These are phyloP conservation scores for Clarias magur DNA, from an alignment of 2,113 vertebrate species.

Conservation along the genomic window DNA sequence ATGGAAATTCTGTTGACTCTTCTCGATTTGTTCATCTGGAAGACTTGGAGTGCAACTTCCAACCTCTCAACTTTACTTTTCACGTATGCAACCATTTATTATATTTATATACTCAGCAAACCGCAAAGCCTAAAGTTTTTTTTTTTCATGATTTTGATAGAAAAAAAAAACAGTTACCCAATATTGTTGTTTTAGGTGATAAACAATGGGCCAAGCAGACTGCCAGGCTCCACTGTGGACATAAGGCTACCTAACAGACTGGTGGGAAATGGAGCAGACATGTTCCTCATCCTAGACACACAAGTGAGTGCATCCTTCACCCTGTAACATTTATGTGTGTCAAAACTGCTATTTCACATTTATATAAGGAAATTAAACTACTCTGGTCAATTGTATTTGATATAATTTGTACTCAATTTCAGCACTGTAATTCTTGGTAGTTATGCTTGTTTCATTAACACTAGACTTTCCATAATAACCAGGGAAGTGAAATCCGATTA, in stretches of 20 bases:
- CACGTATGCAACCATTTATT: constrained; percentile 76
- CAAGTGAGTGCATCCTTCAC: constrained; percentile 77
- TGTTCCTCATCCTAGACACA: constrained; percentile 87
- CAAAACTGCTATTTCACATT: not conserved
- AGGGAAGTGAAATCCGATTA: not conserved
- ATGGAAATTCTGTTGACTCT: constrained; percentile 86
- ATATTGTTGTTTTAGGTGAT: constrained; percentile 79
- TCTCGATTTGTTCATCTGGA: constrained; percentile 85
- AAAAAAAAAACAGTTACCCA: not conserved
- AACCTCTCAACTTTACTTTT: constrained; percentile 91
- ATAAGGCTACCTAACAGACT: constrained; percentile 91
- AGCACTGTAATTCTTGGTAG: not conserved
- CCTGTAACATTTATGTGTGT: not conserved
- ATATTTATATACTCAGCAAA: not conserved
- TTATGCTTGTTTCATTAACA: not conserved
- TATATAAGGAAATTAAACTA: not conserved
- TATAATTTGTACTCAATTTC: not conserved
- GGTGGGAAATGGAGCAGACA: constrained; percentile 82
- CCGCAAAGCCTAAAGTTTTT: not conserved
- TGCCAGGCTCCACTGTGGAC: constrained; percentile 86
- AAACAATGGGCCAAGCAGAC: constrained; percentile 94
- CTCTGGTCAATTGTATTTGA: not conserved
- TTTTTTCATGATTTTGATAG: not conserved
- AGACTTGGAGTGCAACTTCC: constrained; percentile 88
- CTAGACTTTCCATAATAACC: not conserved